phyloP scores from a whole-genome alignment of 2,797 vertebrate genomes.

The Chrosomus eos region DNA sequence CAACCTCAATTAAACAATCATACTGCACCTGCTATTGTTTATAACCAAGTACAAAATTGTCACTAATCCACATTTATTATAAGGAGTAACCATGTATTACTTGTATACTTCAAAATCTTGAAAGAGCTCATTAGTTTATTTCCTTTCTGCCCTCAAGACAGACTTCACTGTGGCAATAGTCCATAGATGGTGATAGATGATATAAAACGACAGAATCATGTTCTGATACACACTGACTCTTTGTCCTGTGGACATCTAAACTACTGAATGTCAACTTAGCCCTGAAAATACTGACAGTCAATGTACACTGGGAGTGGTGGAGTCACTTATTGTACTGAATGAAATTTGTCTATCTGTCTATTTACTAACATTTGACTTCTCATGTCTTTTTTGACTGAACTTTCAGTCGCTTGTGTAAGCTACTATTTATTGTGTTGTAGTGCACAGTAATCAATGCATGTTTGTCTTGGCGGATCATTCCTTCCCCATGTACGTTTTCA shows the following conservation, averaged over 20 bases:
- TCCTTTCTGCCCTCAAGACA: neutral
- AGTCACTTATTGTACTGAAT: slow-evolving; percentile 34
- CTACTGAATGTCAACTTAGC: slow-evolving; percentile 71
- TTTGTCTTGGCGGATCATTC: slow-evolving; percentile 63
- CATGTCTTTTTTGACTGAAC: slow-evolving; percentile 72
- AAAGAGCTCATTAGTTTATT: slow-evolving; percentile 6
- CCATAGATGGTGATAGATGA: slow-evolving; percentile 51
- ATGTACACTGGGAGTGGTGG: slow-evolving; percentile 18
- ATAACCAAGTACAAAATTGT: neutral
- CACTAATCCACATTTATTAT: neutral
- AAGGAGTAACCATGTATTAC: neutral
- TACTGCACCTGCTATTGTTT: slow-evolving; percentile 7
- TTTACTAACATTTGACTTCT: slow-evolving; percentile 29
- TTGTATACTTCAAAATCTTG: neutral
- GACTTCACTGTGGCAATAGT: slow-evolving; percentile 35
- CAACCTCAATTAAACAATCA: neutral
- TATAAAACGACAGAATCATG: slow-evolving; percentile 66
- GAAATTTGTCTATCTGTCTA: slow-evolving; percentile 32
- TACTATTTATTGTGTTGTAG: slow-evolving; percentile 64
- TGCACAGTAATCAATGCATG: slow-evolving; percentile 64
- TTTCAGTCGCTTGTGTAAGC: slow-evolving; percentile 69
- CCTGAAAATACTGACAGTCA: slow-evolving; percentile 28
- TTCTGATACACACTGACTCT: slow-evolving; percentile 77
- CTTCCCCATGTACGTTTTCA: slow-evolving; percentile 50
- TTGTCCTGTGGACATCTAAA: slow-evolving; percentile 83